Conservation (phyloP, 2,113 vertebrate genomes). For the Cynopterus brachyotis region DNA sequence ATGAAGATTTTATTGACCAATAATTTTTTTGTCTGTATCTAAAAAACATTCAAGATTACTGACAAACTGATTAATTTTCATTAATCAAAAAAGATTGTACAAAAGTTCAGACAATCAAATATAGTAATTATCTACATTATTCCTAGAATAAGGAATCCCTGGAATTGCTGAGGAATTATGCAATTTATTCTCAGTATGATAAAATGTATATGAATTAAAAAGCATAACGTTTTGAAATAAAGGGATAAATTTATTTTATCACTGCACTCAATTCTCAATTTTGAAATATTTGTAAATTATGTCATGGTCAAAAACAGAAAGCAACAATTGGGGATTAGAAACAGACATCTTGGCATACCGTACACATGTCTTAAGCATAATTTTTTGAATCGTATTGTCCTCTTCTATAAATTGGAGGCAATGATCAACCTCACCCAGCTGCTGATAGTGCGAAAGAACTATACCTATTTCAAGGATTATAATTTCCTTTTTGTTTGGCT, state of each 20-base stretch:
- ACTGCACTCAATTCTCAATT: not conserved
- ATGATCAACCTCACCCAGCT: not conserved
- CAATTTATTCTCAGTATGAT: not conserved
- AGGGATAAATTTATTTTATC: not conserved
- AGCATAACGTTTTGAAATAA: not conserved
- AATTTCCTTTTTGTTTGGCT: not conserved
- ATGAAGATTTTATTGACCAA: not conserved
- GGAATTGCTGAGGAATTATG: not conserved
- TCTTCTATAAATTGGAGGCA: not conserved
- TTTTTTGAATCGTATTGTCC: not conserved
- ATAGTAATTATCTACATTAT: not conserved
- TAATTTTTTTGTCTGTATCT: not conserved
- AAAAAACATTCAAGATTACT: not conserved
- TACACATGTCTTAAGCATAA: not conserved
- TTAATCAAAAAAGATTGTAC: not conserved
- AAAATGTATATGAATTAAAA: not conserved
- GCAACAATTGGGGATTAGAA: not conserved
- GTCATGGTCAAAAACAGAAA: not conserved
- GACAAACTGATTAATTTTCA: not conserved
- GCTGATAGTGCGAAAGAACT: not conserved
- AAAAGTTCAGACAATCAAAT: not conserved
- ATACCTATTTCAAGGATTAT: not conserved
- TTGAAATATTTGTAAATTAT: not conserved
- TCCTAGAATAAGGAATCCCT: not conserved
- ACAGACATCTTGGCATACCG: not conserved